phyloP scores from a whole-genome alignment of 2,888 invertebrate species.

The Apodemia hepburni region DNA sequence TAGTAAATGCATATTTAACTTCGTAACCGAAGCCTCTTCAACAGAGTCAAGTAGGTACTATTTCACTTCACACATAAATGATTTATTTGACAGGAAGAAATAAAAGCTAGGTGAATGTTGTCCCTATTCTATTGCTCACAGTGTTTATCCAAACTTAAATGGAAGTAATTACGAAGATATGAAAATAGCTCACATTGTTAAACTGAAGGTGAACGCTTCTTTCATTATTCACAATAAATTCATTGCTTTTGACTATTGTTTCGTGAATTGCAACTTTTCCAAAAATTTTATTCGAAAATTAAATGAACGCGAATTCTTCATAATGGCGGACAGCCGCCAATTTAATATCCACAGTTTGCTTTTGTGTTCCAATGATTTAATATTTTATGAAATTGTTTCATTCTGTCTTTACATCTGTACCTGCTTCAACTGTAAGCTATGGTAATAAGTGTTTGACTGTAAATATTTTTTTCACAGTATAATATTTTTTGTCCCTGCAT shows the following conservation, averaged over 20 bases:
- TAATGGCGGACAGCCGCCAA: neutral
- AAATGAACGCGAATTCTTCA: slow-evolving; percentile 9
- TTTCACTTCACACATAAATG: no score
- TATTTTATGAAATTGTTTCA: neutral
- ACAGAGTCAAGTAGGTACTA: no score
- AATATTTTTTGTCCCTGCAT: no score
- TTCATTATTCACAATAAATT: neutral
- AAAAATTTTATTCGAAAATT: neutral
- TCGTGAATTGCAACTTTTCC: slow-evolving; percentile 6
- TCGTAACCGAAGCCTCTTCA: no score
- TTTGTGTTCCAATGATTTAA: slow-evolving; percentile 6
- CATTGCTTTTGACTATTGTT: slow-evolving; percentile 1
- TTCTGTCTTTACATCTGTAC: neutral
- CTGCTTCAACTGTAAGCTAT: no score
- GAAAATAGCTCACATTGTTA: neutral
- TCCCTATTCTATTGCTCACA: neutral
- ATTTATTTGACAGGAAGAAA: neutral
- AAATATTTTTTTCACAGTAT: no score
- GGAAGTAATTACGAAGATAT: neutral
- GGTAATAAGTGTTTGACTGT: no score
- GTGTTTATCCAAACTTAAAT: neutral
- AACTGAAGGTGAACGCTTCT: neutral
- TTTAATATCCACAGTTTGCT: slow-evolving; percentile 4
- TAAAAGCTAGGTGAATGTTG: neutral
- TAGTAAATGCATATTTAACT: no score